Evolutionary conservation across 2,113 vertebrate species (phyloP).

Genomic region (Trematomus loennbergii): DNA sequence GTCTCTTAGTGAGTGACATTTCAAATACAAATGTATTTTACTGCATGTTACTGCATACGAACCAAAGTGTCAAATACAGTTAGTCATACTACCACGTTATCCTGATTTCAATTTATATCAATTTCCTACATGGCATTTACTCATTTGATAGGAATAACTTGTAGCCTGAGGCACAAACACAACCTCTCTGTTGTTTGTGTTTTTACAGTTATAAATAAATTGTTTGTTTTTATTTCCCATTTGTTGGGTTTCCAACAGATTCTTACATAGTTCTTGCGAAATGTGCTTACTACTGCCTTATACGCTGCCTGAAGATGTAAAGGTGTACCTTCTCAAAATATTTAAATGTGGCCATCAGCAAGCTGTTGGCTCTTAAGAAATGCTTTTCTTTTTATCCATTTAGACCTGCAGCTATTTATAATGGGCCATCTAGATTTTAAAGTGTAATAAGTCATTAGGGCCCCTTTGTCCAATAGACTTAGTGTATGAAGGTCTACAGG

Average conservation of each 20-base stretch:
- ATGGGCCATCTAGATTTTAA: slow-evolving; percentile 1
- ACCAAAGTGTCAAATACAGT: background rate
- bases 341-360: slow-evolving; percentile 14
- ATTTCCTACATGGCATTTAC: background rate
- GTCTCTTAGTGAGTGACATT: background rate
- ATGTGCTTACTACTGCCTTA: background rate
- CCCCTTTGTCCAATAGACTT: slow-evolving; percentile 21
- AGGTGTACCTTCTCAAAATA: slow-evolving; percentile 12
- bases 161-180: background rate
- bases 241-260: background rate
- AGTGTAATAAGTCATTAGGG: slow-evolving; percentile 36
- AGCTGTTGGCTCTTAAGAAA: slow-evolving; percentile 15
- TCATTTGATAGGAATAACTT: background rate
- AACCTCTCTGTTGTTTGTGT: background rate
- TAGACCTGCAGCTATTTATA: slow-evolving; percentile 28
- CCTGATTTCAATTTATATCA: background rate
- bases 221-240: background rate
- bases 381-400: background rate
- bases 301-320: slow-evolving; percentile 1
- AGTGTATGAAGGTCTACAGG: background rate
- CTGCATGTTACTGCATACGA: background rate
- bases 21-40: background rate
- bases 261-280: background rate
- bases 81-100: background rate
- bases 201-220: background rate